A percentile compares a stretch with the other conserved stretches of the same genome.
These are phyloP conservation scores for Dolichoris vasculosae DNA, from an alignment of 1,140 invertebrate genomes.

Conservation along the genomic window DNA sequence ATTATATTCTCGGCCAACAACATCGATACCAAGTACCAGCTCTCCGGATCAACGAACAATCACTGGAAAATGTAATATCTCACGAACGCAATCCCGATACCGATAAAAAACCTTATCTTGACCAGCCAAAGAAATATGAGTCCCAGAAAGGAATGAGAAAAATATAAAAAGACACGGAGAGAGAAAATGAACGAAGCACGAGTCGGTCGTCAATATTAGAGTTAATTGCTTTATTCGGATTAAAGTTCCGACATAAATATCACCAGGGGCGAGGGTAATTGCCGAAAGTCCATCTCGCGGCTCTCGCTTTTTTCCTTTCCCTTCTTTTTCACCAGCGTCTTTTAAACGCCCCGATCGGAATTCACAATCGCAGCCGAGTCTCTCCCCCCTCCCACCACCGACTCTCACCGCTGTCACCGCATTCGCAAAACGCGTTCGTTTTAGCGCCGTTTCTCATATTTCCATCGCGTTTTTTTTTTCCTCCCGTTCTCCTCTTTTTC, in stretches of 20 bases:
- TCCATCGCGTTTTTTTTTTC: slow-evolving; percentile 17
- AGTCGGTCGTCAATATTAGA: slow-evolving; percentile 45
- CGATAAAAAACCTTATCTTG: slow-evolving; percentile 28
- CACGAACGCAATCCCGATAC: not conserved
- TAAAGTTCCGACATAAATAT: slow-evolving; percentile 60
- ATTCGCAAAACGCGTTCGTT: not conserved
- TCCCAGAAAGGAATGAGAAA: not conserved
- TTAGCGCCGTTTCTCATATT: not conserved
- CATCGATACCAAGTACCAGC: too few relatives aligned
- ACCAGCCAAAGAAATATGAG: slow-evolving; percentile 1
- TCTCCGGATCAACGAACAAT: not conserved
- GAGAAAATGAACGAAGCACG: slow-evolving; percentile 9
- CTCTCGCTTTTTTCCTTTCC: not conserved
- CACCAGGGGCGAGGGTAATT: slow-evolving; percentile 55
- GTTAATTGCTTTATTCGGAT: slow-evolving; percentile 66
- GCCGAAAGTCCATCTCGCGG: slow-evolving; percentile 38
- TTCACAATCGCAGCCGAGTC: not conserved
- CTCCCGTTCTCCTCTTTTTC: slow-evolving; percentile 23
- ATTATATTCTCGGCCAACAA: not conserved
- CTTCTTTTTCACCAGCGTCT: not conserved
- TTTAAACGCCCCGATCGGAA: slow-evolving; percentile 20
- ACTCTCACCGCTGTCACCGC: not conserved
- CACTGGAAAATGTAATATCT: not conserved
- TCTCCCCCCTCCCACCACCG: not conserved
- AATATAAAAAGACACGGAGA: not conserved